Evolutionary conservation across 2,113 vertebrate genomes (phyloP), one percentile per base, ranked within the genome.

Genomic region (Microtus montanus): DNA sequence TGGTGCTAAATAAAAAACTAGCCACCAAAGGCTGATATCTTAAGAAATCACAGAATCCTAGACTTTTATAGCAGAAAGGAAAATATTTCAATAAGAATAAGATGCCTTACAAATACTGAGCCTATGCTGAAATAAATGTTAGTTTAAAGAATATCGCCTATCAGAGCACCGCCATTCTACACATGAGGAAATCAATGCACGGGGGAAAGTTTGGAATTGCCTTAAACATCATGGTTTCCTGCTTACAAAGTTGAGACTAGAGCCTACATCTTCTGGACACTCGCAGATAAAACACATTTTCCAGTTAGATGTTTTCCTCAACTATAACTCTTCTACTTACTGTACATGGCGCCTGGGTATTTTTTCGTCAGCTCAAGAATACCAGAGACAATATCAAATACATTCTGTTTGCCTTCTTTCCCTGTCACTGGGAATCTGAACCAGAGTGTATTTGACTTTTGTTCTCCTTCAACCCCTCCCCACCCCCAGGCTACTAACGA

Each of bases 91-190:
- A 41, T 33, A 88, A 80, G 38, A 92, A 87, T 70, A 85, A 12
- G 22, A 38, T 54, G 93, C 82, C 28, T 95, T 96, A 74, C 87
- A 95, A 95, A 95, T 95, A 64, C 61, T 52, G 73, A 78, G 92
- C 92, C 33, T 92, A 14, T 94, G 74, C 49, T 79, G 80, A 90
- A 80, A 44, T 84, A 94, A 95, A 63, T 91, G 52, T 95, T 93
- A 92, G 17, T 66, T 92, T 79, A 92, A 68, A 41, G 41, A 78
- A 49, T 30, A 52, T 1, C 10, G 77, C 58, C 30, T 87, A 66
- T 22, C 80, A 92, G 44, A 82, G 58, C 17, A 85, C 10, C 44
- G 71, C 77, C 82, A 91, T 75, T 95, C 93, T 83, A 79, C 28
- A 89, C n/a, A 89, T 64, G 74, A 93, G 61, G 63, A 91, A 84